Evolutionary conservation across 2,888 invertebrate genomes (phyloP), one percentile per base, ranked within the genome.

Genomic region (Scaptomyza caliginosa): DNA sequence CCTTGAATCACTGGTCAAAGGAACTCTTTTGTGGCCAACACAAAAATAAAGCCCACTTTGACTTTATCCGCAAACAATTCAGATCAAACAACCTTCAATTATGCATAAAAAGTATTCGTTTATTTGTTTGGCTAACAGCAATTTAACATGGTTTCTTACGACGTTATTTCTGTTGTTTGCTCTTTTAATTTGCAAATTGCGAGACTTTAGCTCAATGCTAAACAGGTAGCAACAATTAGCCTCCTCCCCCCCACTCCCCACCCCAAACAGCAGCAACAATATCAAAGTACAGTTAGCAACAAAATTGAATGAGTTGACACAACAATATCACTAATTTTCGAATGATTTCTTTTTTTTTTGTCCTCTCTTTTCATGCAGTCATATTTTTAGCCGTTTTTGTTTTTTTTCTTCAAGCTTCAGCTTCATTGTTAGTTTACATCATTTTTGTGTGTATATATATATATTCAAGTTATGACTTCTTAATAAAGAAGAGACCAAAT

Each of bases 261-360:
- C 1, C 13, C 10, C 16, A 21, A 23, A n/a, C n/a, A n/a, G n/a
- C 30, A 21, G 26, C 32, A 11, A 46, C 38, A 19, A 54, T n/a
- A n/a, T n/a, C 36, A 52, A 54, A 59, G 70, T 84, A 81, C 86
- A 84, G 86, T 83, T 83, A 59, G 57, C 55, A 59, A 73, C 66
- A 69, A 26, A 48, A 36, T 7, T 28, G 17, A 26, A 28, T 45
- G 17, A 45, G 10, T 28, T 28, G 34, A 58, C 26, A 65, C 52
- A 62, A 65, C 52, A 62, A 66, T 67, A 70, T 70, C 62, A 60
- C 59, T 73, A 56, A 75, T 48, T 28, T 77, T 81, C 52, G 70
- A 34, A 67, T 64, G 59, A 59, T 63, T 67, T 78, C 60, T 58
- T 60, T 60, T 54, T 42, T n/a, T n/a, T n/a, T n/a, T n/a, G n/a